These are phyloP conservation scores for Ruditapes philippinarum DNA, from an alignment of 1,140 invertebrate species.

Conservation along the genomic window DNA sequence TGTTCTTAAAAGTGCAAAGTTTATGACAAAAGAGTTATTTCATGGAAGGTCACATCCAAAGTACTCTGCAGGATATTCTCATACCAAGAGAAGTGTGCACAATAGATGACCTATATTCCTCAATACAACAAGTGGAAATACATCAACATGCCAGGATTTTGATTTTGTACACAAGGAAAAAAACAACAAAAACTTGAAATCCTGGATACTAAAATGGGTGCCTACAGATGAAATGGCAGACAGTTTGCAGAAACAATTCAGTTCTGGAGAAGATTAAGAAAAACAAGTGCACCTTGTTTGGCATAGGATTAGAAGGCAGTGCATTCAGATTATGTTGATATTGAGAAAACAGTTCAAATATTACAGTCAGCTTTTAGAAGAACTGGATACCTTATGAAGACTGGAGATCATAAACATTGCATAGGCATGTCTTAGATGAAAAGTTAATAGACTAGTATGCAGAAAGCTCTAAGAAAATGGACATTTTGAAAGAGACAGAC, in stretches of 20 bases:
- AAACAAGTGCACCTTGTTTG: neutral
- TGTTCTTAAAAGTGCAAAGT: neutral
- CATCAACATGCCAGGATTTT: neutral
- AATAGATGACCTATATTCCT: neutral
- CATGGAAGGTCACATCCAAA: neutral
- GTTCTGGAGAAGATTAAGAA: neutral
- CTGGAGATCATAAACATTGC: neutral
- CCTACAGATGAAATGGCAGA: neutral
- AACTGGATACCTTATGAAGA: neutral
- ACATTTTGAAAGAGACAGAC: neutral
- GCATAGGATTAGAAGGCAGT: neutral
- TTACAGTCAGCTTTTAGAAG: neutral
- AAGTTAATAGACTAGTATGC: neutral
- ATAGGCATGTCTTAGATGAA: neutral
- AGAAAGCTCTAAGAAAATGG: neutral
- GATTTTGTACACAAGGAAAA: neutral
- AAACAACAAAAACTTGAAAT: neutral
- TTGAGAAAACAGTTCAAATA: neutral
- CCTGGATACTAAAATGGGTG: neutral
- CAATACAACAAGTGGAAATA: neutral
- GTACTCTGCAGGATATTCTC: neutral
- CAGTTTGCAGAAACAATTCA: neutral
- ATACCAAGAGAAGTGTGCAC: neutral
- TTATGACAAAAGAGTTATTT: neutral
- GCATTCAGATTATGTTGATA: neutral